Percentiles rank a stretch among this genome's conserved stretches.
These are phyloP conservation scores for Eristalis pertinax DNA, from an alignment of 2,888 invertebrate species.

Conservation along the genomic window DNA sequence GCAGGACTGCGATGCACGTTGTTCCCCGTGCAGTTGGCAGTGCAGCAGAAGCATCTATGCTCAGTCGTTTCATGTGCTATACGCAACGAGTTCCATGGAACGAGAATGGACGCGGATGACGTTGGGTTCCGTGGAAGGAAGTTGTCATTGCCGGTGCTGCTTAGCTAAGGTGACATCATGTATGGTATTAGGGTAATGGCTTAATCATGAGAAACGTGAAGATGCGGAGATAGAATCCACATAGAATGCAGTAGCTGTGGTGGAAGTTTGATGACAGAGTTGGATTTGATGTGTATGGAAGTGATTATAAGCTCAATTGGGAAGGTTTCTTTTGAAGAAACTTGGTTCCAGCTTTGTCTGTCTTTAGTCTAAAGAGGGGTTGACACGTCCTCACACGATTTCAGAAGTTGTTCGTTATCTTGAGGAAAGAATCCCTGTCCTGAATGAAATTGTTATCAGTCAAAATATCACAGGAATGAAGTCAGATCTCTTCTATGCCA, in stretches of 20 bases:
- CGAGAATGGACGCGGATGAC: conserved; percentile 3
- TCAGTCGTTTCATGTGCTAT: neutral
- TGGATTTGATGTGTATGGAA: neutral
- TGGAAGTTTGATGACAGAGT: neutral
- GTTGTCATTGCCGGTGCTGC: conserved; percentile 37
- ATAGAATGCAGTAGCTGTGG: neutral
- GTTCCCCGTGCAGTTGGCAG: conserved; percentile 7
- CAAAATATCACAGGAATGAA: too few relatives aligned
- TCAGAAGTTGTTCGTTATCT: too few relatives aligned
- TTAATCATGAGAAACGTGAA: conserved; percentile 67
- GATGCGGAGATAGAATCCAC: conserved; percentile 44
- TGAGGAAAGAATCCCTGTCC: too few relatives aligned
- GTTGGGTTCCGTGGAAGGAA: conserved; percentile 23
- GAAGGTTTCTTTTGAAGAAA: too few relatives aligned
- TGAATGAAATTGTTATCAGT: too few relatives aligned
- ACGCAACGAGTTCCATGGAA: conserved; percentile 45
- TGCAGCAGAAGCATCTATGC: conserved; percentile 13
- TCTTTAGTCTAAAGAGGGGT: too few relatives aligned
- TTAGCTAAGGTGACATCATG: conserved; percentile 61
- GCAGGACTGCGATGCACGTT: conserved; percentile 42
- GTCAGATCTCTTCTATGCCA: too few relatives aligned
- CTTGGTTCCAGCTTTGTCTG: too few relatives aligned
- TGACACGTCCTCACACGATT: too few relatives aligned
- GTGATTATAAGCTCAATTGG: too few relatives aligned
- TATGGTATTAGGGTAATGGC: conserved; percentile 65